Percentiles rank a stretch among this genome's conserved stretches.
Evolutionary conservation across 2,113 vertebrate species (phyloP).

Genomic region (Nerophis ophidion): DNA sequence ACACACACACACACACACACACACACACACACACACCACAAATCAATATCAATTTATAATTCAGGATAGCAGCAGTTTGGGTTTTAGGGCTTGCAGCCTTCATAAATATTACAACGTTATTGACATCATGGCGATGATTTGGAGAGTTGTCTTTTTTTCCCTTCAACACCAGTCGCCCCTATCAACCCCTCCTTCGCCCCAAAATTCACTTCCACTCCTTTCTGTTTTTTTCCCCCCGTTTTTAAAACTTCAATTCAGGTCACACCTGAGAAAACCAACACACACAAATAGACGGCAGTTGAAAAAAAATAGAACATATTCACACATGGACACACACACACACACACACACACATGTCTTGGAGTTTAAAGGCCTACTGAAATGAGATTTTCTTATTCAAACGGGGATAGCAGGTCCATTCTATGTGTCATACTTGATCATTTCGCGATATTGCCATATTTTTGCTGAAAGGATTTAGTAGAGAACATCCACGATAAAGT

Average conservation of each 20-base stretch:
- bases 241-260: not conserved
- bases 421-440: too few species aligned
- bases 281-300: too few species aligned
- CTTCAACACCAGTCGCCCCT: slow-evolving; percentile 3
- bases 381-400: too few species aligned
- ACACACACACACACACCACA: slow-evolving; percentile 51
- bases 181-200: not conserved
- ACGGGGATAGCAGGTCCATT: too few species aligned
- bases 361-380: too few species aligned
- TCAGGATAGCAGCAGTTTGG: slow-evolving; percentile 78
- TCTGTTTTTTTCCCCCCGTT: not conserved
- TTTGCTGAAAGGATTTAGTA: too few species aligned
- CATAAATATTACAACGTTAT: slow-evolving; percentile 81
- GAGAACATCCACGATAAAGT: too few species aligned
- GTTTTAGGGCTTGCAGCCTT: slow-evolving; percentile 78
- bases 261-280: too few species aligned
- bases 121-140: slow-evolving; percentile 78
- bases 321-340: too few species aligned
- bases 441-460: too few species aligned
- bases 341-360: too few species aligned
- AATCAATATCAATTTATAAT: slow-evolving; percentile 79
- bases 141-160: slow-evolving; percentile 58
- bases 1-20: slow-evolving; percentile 52
- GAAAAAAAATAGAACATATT: too few species aligned
- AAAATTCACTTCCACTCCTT: not conserved